Evolutionary conservation across 2,797 vertebrate genomes (phyloP).

Genomic region (Pempheris klunzingeri): DNA sequence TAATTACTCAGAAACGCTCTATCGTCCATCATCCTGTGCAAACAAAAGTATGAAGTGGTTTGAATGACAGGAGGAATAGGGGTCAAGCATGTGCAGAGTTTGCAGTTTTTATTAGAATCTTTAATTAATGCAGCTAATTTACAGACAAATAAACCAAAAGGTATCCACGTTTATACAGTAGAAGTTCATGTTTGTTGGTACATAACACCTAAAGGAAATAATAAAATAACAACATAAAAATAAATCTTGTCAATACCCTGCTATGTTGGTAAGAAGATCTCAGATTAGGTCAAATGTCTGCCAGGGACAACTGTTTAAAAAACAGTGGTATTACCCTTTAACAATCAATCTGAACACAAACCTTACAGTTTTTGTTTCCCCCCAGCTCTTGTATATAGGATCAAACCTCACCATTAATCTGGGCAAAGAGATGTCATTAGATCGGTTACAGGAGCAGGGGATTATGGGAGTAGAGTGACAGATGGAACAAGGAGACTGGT

Average conservation of each 20-base stretch:
- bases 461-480: conserved; percentile 69
- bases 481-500: conserved; percentile 69
- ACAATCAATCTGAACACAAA: conserved; percentile 21
- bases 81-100: conserved; percentile 22
- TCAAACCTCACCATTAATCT: conserved; percentile 41
- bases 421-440: conserved; percentile 40
- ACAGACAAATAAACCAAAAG: background rate
- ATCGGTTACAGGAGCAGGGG: conserved; percentile 62
- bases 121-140: conserved; percentile 1
- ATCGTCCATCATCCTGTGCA: conserved; percentile 37
- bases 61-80: conserved; percentile 34
- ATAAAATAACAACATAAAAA: background rate
- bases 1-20: conserved; percentile 48
- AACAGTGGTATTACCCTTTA: conserved; percentile 3
- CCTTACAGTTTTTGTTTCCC: background rate
- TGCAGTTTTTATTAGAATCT: background rate
- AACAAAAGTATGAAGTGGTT: conserved; percentile 27
- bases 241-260: background rate
- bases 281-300: background rate
- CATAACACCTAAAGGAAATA: background rate
- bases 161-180: background rate
- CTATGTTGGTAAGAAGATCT: background rate
- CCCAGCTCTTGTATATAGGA: conserved; percentile 7
- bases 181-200: background rate
- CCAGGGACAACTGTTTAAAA: background rate